A percentile compares a stretch with the other conserved stretches of the same genome.
Evolutionary conservation across 92 coral and sea anemone species (phyloP).

Genomic region (Virgularia gustaviana): DNA sequence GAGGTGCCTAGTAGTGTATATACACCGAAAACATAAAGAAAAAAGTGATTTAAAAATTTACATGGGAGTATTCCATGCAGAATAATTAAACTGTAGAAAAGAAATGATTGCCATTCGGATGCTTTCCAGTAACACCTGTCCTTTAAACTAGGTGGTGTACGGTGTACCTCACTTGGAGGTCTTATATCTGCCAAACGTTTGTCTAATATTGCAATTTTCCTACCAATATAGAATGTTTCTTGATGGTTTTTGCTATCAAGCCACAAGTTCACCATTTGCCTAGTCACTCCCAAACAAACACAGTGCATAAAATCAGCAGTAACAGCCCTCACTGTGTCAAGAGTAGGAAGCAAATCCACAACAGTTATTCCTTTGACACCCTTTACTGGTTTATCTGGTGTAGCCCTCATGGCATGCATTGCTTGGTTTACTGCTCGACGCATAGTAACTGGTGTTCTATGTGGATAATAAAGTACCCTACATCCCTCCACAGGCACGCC

Average conservation of each 20-base stretch:
- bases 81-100: neutral
- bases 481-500: neutral
- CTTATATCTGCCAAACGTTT: neutral
- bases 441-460: conserved; percentile 19
- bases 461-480: conserved; percentile 3
- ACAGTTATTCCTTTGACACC: conserved; percentile 22
- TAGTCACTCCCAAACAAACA: conserved; percentile 23
- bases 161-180: conserved; percentile 5
- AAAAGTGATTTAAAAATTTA: neutral
- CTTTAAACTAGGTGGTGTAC: neutral
- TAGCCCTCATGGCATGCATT: conserved; percentile 1
- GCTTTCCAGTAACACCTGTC: too few relatives aligned
- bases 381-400: conserved; percentile 14
- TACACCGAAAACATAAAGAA: conserved; percentile 1
- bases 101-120: too few relatives aligned
- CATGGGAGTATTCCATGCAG: neutral
- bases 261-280: too few relatives aligned
- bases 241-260: neutral
- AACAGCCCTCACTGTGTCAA: conserved; percentile 9
- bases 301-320: conserved; percentile 15
- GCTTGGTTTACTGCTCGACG: conserved; percentile 17
- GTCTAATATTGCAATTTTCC: neutral
- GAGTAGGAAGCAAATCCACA: conserved; percentile 2
- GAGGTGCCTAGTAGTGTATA: conserved; percentile 7
- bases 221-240: conserved; percentile 6